These are phyloP conservation scores for Clitarchus hookeri DNA, from an alignment of 2,888 invertebrate species.

Conservation along the genomic window DNA sequence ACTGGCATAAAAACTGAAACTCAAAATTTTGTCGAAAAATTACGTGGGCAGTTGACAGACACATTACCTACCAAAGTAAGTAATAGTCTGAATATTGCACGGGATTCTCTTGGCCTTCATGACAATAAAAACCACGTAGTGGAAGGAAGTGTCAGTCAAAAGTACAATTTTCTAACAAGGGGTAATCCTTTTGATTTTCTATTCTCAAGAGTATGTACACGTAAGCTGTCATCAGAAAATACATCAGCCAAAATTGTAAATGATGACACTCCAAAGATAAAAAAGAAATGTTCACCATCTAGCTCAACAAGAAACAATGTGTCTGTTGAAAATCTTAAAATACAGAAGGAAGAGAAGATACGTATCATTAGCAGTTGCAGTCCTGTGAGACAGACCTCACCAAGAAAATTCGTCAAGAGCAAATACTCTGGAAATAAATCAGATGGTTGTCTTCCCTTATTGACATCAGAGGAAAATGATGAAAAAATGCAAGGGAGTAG, in stretches of 20 bases:
- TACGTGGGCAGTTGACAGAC: not conserved
- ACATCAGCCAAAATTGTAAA: not conserved
- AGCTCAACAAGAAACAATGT: not conserved
- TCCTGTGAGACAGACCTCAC: not conserved
- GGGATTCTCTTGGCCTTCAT: not conserved
- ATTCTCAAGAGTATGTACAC: not conserved
- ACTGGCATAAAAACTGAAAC: not conserved
- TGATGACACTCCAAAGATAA: not conserved
- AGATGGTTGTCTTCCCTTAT: not conserved
- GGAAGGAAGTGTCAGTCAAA: not conserved
- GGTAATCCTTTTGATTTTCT: too few species aligned
- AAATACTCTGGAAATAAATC: not conserved
- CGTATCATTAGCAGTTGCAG: not conserved
- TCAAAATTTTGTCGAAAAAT: not conserved
- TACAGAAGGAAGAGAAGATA: not conserved
- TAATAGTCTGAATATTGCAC: not conserved
- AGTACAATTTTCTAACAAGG: not conserved
- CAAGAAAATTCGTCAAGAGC: not conserved
- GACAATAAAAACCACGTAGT: not conserved
- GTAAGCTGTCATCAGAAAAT: not conserved
- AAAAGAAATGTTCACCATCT: not conserved
- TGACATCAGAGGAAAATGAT: not conserved
- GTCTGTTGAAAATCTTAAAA: not conserved
- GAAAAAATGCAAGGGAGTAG: not conserved
- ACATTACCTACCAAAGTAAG: too few species aligned